phyloP scores from a whole-genome alignment of 2,113 vertebrate genomes.

The Etia nguti region DNA sequence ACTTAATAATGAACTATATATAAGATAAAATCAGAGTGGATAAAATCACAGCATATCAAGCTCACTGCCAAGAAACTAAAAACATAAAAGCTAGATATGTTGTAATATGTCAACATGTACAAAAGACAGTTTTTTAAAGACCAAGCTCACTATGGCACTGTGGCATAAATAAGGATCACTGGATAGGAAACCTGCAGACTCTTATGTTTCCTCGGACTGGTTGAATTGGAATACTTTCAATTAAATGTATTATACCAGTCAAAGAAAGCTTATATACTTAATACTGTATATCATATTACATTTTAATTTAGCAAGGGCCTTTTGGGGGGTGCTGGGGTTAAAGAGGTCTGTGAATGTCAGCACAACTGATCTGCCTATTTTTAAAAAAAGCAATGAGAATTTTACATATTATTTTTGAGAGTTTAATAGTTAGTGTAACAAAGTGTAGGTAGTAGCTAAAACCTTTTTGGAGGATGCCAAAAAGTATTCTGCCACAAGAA shows the following conservation, averaged over 20 bases:
- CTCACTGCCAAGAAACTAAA: no score
- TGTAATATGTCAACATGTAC: no score
- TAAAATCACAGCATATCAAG: no score
- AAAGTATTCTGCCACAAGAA: neutral
- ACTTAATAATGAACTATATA: no score
- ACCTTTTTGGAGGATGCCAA: neutral
- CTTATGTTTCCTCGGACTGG: neutral
- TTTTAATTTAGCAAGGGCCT: neutral
- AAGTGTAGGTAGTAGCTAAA: neutral
- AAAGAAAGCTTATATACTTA: neutral
- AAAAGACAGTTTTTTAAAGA: no score
- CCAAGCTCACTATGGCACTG: no score
- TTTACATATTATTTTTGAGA: neutral
- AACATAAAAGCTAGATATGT: no score
- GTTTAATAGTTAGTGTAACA: neutral
- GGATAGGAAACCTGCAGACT: no score
- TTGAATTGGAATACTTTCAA: neutral
- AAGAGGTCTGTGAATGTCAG: neutral
- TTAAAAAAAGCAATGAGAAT: neutral
- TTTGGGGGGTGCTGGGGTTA: neutral
- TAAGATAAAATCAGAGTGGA: no score
- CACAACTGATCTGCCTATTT: neutral
- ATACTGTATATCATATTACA: neutral
- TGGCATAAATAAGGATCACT: no score
- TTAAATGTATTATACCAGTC: neutral